These are phyloP conservation scores for Ceryle rudis DNA, from an alignment of 2,797 vertebrate genomes.

Conservation along the genomic window DNA sequence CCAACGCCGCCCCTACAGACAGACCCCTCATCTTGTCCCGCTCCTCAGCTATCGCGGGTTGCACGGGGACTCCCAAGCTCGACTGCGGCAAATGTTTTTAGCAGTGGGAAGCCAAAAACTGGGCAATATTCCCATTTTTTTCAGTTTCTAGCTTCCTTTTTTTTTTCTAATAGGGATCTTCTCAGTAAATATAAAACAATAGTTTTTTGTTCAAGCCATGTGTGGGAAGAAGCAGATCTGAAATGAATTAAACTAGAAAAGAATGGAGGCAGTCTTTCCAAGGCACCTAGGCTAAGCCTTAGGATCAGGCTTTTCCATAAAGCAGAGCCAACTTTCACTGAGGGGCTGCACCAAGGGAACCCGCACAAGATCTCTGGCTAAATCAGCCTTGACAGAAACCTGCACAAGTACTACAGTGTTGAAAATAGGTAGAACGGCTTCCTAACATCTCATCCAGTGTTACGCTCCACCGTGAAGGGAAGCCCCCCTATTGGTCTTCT, in stretches of 20 bases:
- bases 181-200: not conserved
- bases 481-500: not conserved
- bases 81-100: rapidly evolving
- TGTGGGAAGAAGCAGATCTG: not conserved
- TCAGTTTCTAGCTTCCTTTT: not conserved
- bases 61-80: rapidly evolving
- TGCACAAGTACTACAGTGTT: not conserved
- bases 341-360: not conserved
- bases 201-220: not conserved
- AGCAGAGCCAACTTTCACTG: not conserved
- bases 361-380: not conserved
- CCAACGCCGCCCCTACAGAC: rapidly evolving
- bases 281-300: not conserved
- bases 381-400: not conserved
- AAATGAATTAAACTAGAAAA: not conserved
- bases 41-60: not conserved
- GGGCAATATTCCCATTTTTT: not conserved
- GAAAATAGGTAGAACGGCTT: not conserved
- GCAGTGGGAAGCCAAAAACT: not conserved
- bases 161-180: not conserved
- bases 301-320: not conserved
- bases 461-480: not conserved
- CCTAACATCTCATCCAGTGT: not conserved
- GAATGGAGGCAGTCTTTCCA: not conserved
- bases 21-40: rapidly evolving